A percentile compares a stretch with the other conserved stretches of the same genome.
Conservation (phyloP, 2,888 invertebrate species). For the Erebia aethiops region DNA sequence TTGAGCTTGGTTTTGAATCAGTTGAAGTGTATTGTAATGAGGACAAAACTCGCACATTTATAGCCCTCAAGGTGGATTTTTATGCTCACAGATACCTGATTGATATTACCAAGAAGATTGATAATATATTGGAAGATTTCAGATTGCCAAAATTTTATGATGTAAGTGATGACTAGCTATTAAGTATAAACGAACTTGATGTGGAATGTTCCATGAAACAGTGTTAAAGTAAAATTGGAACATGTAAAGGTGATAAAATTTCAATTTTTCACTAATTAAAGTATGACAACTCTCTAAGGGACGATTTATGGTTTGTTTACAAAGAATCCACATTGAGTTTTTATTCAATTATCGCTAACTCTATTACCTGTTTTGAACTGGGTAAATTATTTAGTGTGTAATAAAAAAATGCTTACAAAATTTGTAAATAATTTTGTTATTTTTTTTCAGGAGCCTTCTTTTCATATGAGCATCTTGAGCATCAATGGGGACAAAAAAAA, state of each 20-base stretch:
- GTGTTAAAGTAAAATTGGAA: too few species aligned
- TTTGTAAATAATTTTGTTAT: neutral
- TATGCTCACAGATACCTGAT: constrained; percentile 82
- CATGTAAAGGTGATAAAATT: too few species aligned
- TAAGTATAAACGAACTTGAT: neutral
- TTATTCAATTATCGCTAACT: too few species aligned
- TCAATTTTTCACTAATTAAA: too few species aligned
- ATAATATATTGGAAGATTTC: constrained; percentile 88
- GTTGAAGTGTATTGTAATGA: constrained; percentile 92
- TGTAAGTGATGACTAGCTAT: constrained; percentile 64
- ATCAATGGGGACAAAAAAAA: constrained; percentile 86
- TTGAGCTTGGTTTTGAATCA: constrained; percentile 83
- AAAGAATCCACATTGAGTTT: too few species aligned
- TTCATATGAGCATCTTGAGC: constrained; percentile 94
- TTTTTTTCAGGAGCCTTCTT: constrained; percentile 88
- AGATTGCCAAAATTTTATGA: constrained; percentile 90
- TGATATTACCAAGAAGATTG: constrained; percentile 83
- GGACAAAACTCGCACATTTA: constrained; percentile 91
- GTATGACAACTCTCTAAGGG: too few species aligned
- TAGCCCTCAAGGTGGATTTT: constrained; percentile 86
- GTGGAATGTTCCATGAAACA: too few species aligned
- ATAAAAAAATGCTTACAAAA: too few species aligned
- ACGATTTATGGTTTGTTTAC: too few species aligned
- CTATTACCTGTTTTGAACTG: neutral
- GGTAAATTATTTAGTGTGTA: neutral